Conservation (phyloP, 2,888 invertebrate genomes). For the Dicycla oo region DNA sequence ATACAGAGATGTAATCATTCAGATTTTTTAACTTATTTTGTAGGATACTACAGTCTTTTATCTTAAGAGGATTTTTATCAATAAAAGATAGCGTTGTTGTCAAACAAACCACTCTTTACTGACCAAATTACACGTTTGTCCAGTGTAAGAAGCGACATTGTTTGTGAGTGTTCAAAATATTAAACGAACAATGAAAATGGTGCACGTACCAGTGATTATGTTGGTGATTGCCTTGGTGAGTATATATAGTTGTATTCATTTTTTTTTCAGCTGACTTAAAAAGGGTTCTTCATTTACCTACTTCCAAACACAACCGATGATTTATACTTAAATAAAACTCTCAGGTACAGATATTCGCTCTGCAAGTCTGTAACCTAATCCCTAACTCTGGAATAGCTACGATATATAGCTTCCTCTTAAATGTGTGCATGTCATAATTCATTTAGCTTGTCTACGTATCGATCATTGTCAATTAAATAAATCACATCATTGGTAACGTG, state of each 20-base stretch:
- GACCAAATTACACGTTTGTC: constrained; percentile 81
- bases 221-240: constrained; percentile 77
- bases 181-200: constrained; percentile 75
- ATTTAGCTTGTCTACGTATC: constrained; percentile 9
- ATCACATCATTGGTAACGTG: constrained; percentile 64
- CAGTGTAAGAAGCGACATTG: constrained; percentile 78
- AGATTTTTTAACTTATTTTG: constrained; percentile 53
- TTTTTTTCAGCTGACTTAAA: background rate
- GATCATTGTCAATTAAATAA: constrained; percentile 51
- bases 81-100: constrained; percentile 65
- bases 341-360: background rate
- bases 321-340: too few relatives aligned
- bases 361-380: background rate
- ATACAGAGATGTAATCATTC: constrained; percentile 73
- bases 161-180: constrained; percentile 56
- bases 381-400: too few relatives aligned
- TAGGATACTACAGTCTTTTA: constrained; percentile 67
- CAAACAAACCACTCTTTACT: constrained; percentile 78
- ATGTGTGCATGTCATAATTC: background rate
- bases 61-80: constrained; percentile 59
- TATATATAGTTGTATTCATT: constrained; percentile 46
- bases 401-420: background rate
- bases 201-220: constrained; percentile 66
- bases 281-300: background rate
- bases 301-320: background rate